phyloP scores from a whole-genome alignment of 2,888 invertebrate species.

The Troides aeacus region DNA sequence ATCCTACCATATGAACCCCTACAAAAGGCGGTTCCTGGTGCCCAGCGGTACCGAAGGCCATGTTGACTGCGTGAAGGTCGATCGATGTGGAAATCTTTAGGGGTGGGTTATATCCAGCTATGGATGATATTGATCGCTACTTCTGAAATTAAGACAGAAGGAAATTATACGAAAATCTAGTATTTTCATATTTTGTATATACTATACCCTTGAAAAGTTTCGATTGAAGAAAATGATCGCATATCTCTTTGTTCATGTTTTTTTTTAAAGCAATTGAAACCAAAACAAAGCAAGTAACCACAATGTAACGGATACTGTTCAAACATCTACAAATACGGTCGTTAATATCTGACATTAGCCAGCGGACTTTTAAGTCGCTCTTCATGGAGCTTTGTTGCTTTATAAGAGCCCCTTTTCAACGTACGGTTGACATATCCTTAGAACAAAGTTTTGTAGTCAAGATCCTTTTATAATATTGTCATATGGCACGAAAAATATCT shows the following conservation, averaged over 20 bases:
- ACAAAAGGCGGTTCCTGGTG: too few species aligned
- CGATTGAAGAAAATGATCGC: background rate
- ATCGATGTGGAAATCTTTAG: too few species aligned
- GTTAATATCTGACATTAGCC: conserved; percentile 32
- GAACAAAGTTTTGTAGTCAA: conserved; percentile 8
- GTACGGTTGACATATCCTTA: conserved; percentile 23
- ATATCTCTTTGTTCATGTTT: background rate
- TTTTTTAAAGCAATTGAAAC: background rate
- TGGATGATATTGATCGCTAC: too few species aligned
- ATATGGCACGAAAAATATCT: background rate
- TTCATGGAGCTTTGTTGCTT: conserved; percentile 35
- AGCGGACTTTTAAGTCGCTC: conserved; percentile 14
- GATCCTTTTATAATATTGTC: background rate
- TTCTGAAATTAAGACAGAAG: too few species aligned
- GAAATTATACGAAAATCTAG: too few species aligned
- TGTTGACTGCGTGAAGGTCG: too few species aligned
- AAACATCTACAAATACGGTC: conserved; percentile 29
- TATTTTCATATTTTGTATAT: too few species aligned
- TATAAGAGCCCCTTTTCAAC: conserved; percentile 37
- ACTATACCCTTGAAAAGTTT: too few species aligned
- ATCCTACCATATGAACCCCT: too few species aligned
- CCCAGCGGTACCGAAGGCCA: too few species aligned
- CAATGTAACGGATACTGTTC: conserved; percentile 11
- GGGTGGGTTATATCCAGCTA: too few species aligned
- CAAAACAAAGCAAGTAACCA: conserved; percentile 4